These are phyloP conservation scores for Edolisoma coerulescens DNA, from an alignment of 2,113 vertebrate species.

Conservation along the genomic window DNA sequence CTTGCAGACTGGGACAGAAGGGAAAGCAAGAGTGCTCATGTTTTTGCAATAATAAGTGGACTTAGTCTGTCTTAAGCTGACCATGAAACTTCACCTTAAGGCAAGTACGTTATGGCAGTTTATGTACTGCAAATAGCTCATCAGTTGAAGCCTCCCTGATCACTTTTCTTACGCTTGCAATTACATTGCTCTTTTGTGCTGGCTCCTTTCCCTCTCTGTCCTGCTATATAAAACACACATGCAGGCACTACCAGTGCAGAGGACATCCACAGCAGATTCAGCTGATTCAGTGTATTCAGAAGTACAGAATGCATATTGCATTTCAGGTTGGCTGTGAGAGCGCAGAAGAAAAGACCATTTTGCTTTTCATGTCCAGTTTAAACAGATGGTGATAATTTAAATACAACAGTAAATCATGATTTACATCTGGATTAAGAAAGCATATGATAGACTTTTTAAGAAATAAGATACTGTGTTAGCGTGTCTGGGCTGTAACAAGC, in stretches of 20 bases:
- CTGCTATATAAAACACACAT: neutral
- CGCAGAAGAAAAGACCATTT: neutral
- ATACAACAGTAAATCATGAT: neutral
- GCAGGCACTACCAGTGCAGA: neutral
- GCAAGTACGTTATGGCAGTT: neutral
- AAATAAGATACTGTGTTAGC: neutral
- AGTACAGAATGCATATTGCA: neutral
- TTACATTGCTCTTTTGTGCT: neutral
- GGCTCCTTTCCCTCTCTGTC: neutral
- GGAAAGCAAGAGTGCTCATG: neutral
- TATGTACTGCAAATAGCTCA: neutral
- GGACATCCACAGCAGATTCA: neutral
- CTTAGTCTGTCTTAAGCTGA: neutral
- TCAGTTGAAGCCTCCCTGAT: neutral
- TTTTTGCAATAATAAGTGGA: neutral
- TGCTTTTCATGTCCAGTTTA: neutral
- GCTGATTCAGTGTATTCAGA: neutral
- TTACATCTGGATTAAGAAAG: neutral
- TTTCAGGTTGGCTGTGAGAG: neutral
- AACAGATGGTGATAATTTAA: neutral
- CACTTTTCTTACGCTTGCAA: neutral
- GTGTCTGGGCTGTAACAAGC: neutral
- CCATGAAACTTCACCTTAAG: neutral
- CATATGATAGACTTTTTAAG: neutral
- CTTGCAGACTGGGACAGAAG: neutral